A percentile compares a stretch with the other conserved stretches of the same genome.
These are phyloP conservation scores for Operophtera brumata DNA, from an alignment of 2,888 invertebrate genomes.

Conservation along the genomic window DNA sequence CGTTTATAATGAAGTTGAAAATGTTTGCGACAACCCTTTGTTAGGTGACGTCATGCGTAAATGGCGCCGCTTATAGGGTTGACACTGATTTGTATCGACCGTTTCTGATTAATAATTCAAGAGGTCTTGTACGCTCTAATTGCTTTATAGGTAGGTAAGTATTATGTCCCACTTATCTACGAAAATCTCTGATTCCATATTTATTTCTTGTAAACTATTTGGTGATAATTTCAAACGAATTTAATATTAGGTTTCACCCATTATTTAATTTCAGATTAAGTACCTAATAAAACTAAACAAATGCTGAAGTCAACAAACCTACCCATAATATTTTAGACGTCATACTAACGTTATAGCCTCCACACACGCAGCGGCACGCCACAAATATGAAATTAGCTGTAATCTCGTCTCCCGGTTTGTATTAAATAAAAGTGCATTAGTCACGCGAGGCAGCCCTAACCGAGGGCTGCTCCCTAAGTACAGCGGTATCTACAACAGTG, in stretches of 20 bases:
- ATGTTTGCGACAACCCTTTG: slow-evolving; percentile 53
- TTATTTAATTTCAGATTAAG: neutral
- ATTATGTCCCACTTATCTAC: no score
- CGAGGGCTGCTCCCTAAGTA: slow-evolving; percentile 33
- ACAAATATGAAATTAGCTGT: slow-evolving; percentile 42
- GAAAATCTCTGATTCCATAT: neutral
- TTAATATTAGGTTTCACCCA: no score
- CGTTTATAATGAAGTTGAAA: slow-evolving; percentile 59
- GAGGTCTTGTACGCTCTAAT: no score
- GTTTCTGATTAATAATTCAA: slow-evolving; percentile 2
- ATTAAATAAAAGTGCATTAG: slow-evolving; percentile 54
- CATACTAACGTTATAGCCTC: slow-evolving; percentile 31
- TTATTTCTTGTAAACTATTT: neutral
- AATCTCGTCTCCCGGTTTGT: slow-evolving; percentile 38
- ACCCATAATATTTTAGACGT: slow-evolving; percentile 14
- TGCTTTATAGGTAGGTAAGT: no score
- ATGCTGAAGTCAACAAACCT: slow-evolving; percentile 13
- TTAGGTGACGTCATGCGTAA: slow-evolving; percentile 35
- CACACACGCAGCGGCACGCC: slow-evolving; percentile 40
- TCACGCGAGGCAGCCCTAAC: slow-evolving; percentile 59
- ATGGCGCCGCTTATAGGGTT: slow-evolving; percentile 44
- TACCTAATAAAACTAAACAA: slow-evolving; percentile 6
- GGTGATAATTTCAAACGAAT: no score
- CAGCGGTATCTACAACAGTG: slow-evolving; percentile 17
- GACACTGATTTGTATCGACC: slow-evolving; percentile 26